Evolutionary conservation across 2,113 vertebrate genomes (phyloP).

Genomic region (Strix uralensis): DNA sequence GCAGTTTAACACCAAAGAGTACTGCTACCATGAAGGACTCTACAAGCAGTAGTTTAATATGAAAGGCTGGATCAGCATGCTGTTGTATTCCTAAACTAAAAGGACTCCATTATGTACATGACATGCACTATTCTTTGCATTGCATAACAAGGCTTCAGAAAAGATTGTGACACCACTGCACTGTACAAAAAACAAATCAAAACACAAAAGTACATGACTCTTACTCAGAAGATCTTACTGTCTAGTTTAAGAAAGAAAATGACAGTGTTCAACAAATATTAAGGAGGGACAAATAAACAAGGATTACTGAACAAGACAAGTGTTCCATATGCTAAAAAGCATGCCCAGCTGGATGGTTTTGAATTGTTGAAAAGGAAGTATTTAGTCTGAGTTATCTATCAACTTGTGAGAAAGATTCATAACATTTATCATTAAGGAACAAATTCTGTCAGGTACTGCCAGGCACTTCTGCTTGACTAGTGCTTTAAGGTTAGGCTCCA

Average conservation of each 20-base stretch:
- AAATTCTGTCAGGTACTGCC: not conserved
- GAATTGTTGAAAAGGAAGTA: not conserved
- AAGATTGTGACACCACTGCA: not conserved
- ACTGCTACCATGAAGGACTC: not conserved
- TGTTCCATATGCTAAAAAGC: not conserved
- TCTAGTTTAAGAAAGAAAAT: not conserved
- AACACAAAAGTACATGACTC: not conserved
- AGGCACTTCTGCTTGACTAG: not conserved
- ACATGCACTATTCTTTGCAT: not conserved
- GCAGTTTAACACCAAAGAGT: not conserved
- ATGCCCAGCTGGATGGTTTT: not conserved
- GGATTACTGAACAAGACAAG: not conserved
- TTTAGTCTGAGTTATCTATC: not conserved
- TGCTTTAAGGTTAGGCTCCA: not conserved
- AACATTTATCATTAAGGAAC: not conserved
- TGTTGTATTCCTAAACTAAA: not conserved
- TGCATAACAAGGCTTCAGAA: not conserved
- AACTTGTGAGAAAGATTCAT: not conserved
- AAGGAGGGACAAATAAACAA: not conserved
- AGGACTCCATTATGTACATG: not conserved
- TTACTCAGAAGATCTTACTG: not conserved
- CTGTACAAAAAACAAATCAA: not conserved
- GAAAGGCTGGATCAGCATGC: not conserved
- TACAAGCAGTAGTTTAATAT: not conserved
- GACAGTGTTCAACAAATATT: not conserved